Evolutionary conservation across 2,113 vertebrate species (phyloP).

Genomic region (Cairina moschata): DNA sequence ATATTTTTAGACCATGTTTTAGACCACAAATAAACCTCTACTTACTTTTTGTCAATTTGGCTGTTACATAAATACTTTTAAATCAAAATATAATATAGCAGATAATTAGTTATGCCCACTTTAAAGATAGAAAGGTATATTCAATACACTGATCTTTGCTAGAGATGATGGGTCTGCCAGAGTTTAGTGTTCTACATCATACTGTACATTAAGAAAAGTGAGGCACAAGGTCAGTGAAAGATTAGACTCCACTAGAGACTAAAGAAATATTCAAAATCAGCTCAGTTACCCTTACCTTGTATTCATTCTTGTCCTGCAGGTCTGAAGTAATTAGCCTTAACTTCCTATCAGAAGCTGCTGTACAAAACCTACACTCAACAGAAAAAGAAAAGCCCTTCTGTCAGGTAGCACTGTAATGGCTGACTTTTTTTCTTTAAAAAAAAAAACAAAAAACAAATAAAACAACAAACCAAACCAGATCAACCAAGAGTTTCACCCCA

Average conservation of each 20-base stretch:
- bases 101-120: not conserved
- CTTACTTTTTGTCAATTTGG: not conserved
- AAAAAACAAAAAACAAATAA: not conserved
- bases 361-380: conserved; percentile 86
- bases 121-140: not conserved
- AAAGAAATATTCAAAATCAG: not conserved
- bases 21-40: not conserved
- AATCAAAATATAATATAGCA: not conserved
- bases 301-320: conserved; percentile 89
- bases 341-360: conserved; percentile 89
- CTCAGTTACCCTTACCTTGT: conserved; percentile 82
- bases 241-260: not conserved
- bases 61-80: not conserved
- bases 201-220: not conserved
- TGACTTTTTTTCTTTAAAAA: not conserved
- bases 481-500: not conserved
- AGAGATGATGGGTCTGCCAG: not conserved
- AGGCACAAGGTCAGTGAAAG: not conserved
- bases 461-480: no score
- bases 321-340: conserved; percentile 92
- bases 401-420: not conserved
- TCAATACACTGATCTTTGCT: not conserved
- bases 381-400: not conserved
- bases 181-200: not conserved
- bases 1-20: not conserved